A percentile compares a stretch with the other conserved stretches of the same genome.
Evolutionary conservation across 2,797 vertebrate genomes (phyloP).

Genomic region (Balearica regulorum): DNA sequence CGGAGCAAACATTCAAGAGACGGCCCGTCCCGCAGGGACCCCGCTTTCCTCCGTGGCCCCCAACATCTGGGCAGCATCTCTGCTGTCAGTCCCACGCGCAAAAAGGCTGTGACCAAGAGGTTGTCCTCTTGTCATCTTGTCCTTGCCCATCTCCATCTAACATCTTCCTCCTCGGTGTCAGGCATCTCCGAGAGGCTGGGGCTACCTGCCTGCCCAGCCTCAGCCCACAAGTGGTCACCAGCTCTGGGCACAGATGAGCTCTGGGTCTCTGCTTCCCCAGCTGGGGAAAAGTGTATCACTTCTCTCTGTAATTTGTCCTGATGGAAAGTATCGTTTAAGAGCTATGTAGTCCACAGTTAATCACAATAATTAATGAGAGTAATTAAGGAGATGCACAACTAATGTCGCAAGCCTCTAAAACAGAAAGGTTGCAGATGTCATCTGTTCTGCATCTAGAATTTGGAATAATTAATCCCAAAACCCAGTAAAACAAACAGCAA

Average conservation of each 20-base stretch:
- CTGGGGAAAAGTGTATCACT: accelerated
- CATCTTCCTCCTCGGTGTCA: accelerated
- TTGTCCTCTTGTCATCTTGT: neutral
- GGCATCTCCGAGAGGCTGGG: neutral
- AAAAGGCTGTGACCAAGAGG: neutral
- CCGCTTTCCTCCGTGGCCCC: accelerated
- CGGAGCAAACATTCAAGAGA: accelerated
- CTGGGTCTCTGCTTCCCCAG: neutral
- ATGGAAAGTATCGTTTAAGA: neutral
- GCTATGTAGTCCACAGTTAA: neutral
- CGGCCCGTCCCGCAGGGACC: neutral
- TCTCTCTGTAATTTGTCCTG: neutral
- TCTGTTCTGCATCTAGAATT: neutral
- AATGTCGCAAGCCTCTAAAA: neutral
- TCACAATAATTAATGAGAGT: neutral
- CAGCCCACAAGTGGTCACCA: neutral
- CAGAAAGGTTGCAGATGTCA: neutral
- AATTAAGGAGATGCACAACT: neutral
- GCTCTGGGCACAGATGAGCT: neutral
- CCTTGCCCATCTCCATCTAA: neutral
- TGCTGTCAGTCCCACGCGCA: neutral
- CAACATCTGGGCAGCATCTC: neutral
- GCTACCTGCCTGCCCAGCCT: neutral
- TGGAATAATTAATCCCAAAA: neutral
- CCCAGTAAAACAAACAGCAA: accelerated